Evolutionary conservation across 35 echinoderm and acorn worm genomes (phyloP), one percentile per base, ranked within the genome.

Genomic region (Ptychodera flava): DNA sequence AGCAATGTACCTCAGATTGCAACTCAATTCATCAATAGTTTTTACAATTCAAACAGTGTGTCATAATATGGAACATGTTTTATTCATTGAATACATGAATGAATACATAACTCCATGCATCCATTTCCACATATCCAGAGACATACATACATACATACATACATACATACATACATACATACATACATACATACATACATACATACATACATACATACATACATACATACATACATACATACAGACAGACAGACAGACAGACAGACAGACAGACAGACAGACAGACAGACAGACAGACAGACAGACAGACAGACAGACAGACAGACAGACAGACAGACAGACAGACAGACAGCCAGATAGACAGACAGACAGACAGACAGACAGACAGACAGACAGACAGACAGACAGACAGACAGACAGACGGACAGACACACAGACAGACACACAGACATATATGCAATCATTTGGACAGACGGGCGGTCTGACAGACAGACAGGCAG

Each of bases 181-280:
- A 84, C 6, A 84, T 34, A 84, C 29, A 84, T 84, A 34, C 34
- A 84, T 84, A 84, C 29, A 32, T 84, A 84, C 34, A 84, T 84
- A 84, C 34, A 84, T 84, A 84, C 35, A 84, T 84, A 84, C 34
- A 84, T 84, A 84, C 34, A 84, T 84, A 84, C 35, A 84, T 84
- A 84, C 34, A 84, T 84, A 84, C 34, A 84, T 84, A 84, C 34
- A 84, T 36, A 84, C 34, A 84, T 84, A 84, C 34, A 84, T 84
- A 84, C 34, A 84, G 31, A 84, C 34, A 84, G 31, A 84, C 34
- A 84, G 31, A 84, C 34, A 84, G 45, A 64, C 45, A 64, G 45
- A 64, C 45, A 64, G 45, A 64, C 45, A 64, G 45, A 64, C 45
- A 64, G 45, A 64, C 45, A 64, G 45, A 64, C 45, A 64, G 45